phyloP scores from a whole-genome alignment of 1,140 invertebrate species.

The Achroia grisella region DNA sequence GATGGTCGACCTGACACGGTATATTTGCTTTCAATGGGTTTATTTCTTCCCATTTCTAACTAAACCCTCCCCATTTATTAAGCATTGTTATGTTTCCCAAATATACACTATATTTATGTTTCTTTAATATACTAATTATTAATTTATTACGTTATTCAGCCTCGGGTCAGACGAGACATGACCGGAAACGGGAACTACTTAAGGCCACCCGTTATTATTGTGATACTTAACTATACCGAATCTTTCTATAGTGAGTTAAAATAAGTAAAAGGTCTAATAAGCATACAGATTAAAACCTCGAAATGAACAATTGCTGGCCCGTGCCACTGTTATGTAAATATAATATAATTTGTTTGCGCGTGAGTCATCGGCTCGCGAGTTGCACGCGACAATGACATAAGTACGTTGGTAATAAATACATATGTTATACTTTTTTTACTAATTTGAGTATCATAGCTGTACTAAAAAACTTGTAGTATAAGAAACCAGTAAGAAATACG shows the following conservation, averaged over 20 bases:
- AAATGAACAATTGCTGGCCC: conserved; percentile 10
- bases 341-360: conserved; percentile 13
- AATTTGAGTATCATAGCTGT: too few relatives aligned
- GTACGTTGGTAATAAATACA: too few relatives aligned
- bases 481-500: too few relatives aligned
- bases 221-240: conserved; percentile 4
- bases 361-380: conserved; percentile 10
- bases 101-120: too few relatives aligned
- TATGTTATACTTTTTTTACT: too few relatives aligned
- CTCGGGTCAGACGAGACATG: not conserved
- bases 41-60: too few relatives aligned
- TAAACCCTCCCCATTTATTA: too few relatives aligned
- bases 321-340: conserved; percentile 16
- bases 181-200: conserved; percentile 17
- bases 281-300: conserved; percentile 22
- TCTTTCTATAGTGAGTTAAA: conserved; percentile 7
- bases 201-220: conserved; percentile 7
- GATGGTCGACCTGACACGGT: too few relatives aligned
- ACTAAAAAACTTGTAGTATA: too few relatives aligned
- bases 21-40: too few relatives aligned
- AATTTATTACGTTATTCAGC: conserved; percentile 11
- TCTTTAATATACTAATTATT: too few relatives aligned
- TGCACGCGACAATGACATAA: not conserved
- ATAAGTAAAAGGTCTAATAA: conserved; percentile 24
- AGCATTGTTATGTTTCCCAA: too few relatives aligned